Percentiles rank a stretch among this genome's conserved stretches.
These are phyloP conservation scores for Eulithis testata DNA, from an alignment of 2,888 invertebrate species.

Conservation along the genomic window DNA sequence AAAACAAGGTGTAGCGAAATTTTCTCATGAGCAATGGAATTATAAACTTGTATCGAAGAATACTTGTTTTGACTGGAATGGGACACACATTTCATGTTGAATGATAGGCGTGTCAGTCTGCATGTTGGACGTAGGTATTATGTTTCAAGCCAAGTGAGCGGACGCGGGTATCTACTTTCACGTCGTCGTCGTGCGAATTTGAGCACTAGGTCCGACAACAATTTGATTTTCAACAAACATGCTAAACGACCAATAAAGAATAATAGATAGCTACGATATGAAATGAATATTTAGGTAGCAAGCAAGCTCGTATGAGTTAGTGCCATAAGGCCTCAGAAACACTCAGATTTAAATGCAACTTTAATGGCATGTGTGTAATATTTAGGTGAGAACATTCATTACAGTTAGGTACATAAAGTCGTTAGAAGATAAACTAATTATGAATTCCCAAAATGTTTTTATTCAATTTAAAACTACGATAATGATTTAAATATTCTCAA, in stretches of 20 bases:
- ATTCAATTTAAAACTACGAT: too few species aligned
- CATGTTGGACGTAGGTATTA: constrained; percentile 8
- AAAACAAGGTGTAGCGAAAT: constrained; percentile 6
- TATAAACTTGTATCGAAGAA: constrained; percentile 12
- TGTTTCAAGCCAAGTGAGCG: constrained; percentile 22
- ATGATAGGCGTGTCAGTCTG: constrained; percentile 7
- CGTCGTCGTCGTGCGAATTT: constrained; percentile 55
- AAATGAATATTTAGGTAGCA: too few species aligned
- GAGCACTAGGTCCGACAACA: constrained; percentile 9
- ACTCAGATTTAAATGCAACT: too few species aligned
- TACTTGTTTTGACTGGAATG: constrained; percentile 17
- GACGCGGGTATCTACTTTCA: constrained; percentile 61
- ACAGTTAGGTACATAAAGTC: too few species aligned
- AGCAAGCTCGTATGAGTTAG: too few species aligned
- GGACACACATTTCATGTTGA: constrained; percentile 19
- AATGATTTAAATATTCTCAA: too few species aligned
- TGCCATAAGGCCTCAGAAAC: too few species aligned
- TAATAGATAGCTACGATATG: too few species aligned
- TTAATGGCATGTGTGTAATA: too few species aligned
- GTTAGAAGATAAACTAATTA: too few species aligned
- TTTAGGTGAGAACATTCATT: too few species aligned
- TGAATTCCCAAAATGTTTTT: too few species aligned
- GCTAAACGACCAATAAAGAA: not conserved
- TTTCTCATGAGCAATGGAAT: constrained; percentile 11
- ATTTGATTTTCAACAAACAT: constrained; percentile 14